Conservation (phyloP, 2,113 vertebrate species). For the Forbesichthys agassizii region DNA sequence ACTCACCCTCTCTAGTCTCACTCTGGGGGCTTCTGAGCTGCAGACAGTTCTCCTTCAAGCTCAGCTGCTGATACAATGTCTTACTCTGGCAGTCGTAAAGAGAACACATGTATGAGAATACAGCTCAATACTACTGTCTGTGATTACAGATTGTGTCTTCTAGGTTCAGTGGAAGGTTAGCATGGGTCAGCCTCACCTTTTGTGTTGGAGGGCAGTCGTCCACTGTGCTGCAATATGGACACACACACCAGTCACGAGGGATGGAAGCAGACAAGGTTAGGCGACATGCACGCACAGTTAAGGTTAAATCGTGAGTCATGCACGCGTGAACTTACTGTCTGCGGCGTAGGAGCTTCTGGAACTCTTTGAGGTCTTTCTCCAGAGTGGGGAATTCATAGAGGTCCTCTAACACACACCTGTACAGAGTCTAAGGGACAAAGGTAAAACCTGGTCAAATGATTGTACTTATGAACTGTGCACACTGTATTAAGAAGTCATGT, state of each 20-base stretch:
- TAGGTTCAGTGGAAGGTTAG: background rate
- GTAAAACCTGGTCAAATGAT: background rate
- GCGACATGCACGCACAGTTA: background rate
- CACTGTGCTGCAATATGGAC: conserved; percentile 81
- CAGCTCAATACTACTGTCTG: no score
- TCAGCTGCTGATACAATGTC: conserved; percentile 91
- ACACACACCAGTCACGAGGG: conserved; percentile 6
- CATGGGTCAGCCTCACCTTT: conserved; percentile 59
- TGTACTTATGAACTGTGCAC: no score
- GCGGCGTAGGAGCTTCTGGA: conserved; percentile 94
- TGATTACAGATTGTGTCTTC: background rate
- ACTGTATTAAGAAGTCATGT: no score
- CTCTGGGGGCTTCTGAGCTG: conserved; percentile 81
- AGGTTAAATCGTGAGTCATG: background rate
- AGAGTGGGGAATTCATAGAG: conserved; percentile 92
- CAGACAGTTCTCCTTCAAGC: conserved; percentile 93
- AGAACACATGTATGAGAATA: conserved; percentile 1
- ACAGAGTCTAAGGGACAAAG: conserved; percentile 82
- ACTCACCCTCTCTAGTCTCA: conserved; percentile 90
- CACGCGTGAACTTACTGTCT: conserved; percentile 86
- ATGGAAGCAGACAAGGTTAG: background rate
- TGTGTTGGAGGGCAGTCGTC: conserved; percentile 94
- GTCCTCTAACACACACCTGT: conserved; percentile 93
- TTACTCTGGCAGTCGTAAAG: conserved; percentile 81
- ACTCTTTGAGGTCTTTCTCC: conserved; percentile 96